Conservation (phyloP, 2,797 vertebrate species). For the Spondyliosoma cantharus region DNA sequence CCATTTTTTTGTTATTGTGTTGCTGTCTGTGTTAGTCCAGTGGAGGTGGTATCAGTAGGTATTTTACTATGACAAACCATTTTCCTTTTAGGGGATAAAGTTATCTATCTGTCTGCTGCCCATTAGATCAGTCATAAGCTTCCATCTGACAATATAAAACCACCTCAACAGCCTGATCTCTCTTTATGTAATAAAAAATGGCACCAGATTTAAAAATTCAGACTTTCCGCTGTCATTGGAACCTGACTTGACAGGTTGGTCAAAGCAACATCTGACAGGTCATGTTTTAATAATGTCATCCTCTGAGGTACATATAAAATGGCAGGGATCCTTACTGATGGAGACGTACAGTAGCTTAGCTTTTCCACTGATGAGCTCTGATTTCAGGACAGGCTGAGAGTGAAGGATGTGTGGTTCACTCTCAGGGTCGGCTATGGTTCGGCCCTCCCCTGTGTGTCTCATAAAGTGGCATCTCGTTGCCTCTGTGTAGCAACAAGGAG, state of each 20-base stretch:
- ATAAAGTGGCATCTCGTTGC: slow-evolving; percentile 21
- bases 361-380: slow-evolving; percentile 14
- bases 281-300: slow-evolving; percentile 47
- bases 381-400: slow-evolving; percentile 17
- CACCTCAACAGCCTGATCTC: not conserved
- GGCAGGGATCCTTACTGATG: slow-evolving; percentile 24
- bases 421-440: slow-evolving; percentile 10
- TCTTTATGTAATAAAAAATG: slow-evolving; percentile 21
- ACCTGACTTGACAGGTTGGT: slow-evolving; percentile 19
- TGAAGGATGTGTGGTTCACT: slow-evolving; percentile 32
- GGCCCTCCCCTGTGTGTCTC: slow-evolving; percentile 5
- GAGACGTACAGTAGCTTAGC: not conserved
- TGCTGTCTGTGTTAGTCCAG: not conserved
- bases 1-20: not conserved
- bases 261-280: slow-evolving; percentile 43
- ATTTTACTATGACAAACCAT: not conserved
- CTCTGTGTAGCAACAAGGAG: slow-evolving; percentile 22
- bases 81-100: not conserved
- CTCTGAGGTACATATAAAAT: slow-evolving; percentile 14
- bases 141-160: slow-evolving; percentile 1
- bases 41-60: not conserved
- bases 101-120: not conserved
- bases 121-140: slow-evolving; percentile 6
- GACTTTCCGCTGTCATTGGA: slow-evolving; percentile 36
- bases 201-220: slow-evolving; percentile 28